Conservation (phyloP, 2,888 invertebrate species). For the Sycophila texana region DNA sequence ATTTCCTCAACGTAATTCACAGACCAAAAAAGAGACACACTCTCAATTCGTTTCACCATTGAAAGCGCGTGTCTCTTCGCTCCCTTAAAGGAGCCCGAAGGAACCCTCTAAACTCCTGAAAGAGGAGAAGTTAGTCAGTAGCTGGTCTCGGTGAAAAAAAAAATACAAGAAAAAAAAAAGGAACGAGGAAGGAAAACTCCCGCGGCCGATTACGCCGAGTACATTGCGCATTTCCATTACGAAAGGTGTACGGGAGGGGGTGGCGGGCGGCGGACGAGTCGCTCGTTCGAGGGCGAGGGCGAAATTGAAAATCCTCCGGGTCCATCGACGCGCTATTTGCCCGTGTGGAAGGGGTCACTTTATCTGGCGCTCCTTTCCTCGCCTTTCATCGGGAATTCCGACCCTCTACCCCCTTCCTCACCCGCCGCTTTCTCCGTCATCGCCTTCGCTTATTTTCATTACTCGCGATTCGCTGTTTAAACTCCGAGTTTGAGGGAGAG, state of each 20-base stretch:
- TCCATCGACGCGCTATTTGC: background rate
- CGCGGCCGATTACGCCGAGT: slow-evolving; percentile 33
- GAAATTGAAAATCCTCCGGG: slow-evolving; percentile 16
- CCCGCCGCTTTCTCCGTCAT: slow-evolving; percentile 18
- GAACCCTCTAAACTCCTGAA: no score
- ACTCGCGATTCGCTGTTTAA: no score
- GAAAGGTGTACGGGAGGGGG: background rate
- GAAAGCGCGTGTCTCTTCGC: no score
- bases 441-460: background rate
- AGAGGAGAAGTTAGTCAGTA: no score
- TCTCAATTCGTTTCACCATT: no score
- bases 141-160: no score
- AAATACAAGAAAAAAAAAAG: no score
- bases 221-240: slow-evolving; percentile 31
- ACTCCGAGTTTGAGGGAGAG: no score
- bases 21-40: no score
- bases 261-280: background rate
- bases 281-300: background rate
- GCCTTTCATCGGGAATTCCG: slow-evolving; percentile 28
- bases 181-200: no score
- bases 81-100: no score
- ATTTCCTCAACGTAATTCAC: no score
- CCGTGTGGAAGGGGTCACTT: slow-evolving; percentile 19
- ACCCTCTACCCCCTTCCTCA: background rate
- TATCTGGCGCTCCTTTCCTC: slow-evolving; percentile 14